These are phyloP conservation scores for Neogale vison DNA, from an alignment of 2,113 vertebrate species.

Conservation along the genomic window DNA sequence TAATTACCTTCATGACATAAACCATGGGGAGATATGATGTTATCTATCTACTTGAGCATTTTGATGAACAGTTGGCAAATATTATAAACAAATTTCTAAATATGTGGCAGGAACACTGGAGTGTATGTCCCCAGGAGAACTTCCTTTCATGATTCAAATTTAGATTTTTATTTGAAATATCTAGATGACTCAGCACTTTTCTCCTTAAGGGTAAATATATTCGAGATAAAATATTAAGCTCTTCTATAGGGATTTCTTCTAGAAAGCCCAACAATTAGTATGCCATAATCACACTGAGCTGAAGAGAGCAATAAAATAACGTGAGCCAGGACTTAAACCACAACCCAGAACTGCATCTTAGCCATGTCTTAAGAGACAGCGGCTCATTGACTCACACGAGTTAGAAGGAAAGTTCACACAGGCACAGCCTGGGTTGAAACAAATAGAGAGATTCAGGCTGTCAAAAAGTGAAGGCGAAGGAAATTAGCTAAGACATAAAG, in stretches of 20 bases:
- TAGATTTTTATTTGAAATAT: constrained; percentile 37
- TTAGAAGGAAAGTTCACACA: neutral
- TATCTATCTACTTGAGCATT: neutral
- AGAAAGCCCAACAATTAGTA: neutral
- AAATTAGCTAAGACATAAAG: neutral
- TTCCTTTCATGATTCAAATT: constrained; percentile 41
- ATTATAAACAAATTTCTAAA: neutral
- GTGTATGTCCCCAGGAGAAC: neutral
- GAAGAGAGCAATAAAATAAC: neutral
- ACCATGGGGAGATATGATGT: neutral
- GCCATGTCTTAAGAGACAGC: neutral
- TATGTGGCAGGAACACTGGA: neutral
- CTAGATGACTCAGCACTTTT: neutral
- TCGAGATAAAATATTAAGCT: neutral
- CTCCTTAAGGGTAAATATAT: neutral
- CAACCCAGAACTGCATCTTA: neutral
- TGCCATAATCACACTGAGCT: neutral
- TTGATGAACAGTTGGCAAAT: constrained; percentile 43
- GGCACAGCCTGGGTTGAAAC: neutral
- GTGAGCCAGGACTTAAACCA: neutral
- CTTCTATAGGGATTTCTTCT: neutral
- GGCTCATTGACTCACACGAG: neutral
- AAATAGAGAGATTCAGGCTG: neutral
- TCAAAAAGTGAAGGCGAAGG: neutral
- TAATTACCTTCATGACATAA: neutral